These are phyloP conservation scores for Drosophila falleni DNA, from an alignment of 2,888 invertebrate genomes.

Conservation along the genomic window DNA sequence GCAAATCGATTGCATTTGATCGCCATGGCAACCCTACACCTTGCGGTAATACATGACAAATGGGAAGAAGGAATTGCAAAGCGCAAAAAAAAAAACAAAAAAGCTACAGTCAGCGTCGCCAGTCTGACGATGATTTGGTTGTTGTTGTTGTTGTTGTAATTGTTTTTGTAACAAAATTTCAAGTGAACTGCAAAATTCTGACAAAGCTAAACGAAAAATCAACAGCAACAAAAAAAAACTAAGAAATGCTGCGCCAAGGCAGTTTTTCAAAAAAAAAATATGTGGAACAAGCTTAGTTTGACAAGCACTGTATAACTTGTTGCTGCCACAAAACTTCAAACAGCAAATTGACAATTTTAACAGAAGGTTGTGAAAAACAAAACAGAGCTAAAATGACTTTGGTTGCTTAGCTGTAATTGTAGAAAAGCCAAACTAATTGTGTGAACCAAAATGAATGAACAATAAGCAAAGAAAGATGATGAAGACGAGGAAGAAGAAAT, in stretches of 20 bases:
- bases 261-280: slow-evolving; percentile 22
- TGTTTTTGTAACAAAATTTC: slow-evolving; percentile 53
- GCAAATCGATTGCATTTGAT: slow-evolving; percentile 54
- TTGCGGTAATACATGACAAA: slow-evolving; percentile 17
- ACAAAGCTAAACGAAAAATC: slow-evolving; percentile 18
- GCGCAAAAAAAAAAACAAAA: slow-evolving; percentile 27
- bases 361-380: slow-evolving; percentile 70
- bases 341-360: slow-evolving; percentile 45
- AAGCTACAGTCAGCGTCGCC: slow-evolving; percentile 67
- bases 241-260: slow-evolving; percentile 34
- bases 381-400: slow-evolving; percentile 44
- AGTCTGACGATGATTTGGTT: slow-evolving; percentile 38
- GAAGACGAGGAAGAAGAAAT: slow-evolving; percentile 17
- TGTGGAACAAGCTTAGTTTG: slow-evolving; percentile 36
- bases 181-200: slow-evolving; percentile 43
- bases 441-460: slow-evolving; percentile 40
- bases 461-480: slow-evolving; percentile 7
- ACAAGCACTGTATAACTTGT: slow-evolving; percentile 64
- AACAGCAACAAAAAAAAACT: slow-evolving; percentile 1
- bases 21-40: slow-evolving; percentile 44
- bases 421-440: slow-evolving; percentile 63
- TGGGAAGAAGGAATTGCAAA: slow-evolving; percentile 12
- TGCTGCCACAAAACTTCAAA: slow-evolving; percentile 47
- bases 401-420: slow-evolving; percentile 61
- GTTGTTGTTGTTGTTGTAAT: slow-evolving; percentile 24